phyloP scores from a whole-genome alignment of 37 sponge, comb jelly and placozoan genomes.

The Mnemiopsis leidyi region DNA sequence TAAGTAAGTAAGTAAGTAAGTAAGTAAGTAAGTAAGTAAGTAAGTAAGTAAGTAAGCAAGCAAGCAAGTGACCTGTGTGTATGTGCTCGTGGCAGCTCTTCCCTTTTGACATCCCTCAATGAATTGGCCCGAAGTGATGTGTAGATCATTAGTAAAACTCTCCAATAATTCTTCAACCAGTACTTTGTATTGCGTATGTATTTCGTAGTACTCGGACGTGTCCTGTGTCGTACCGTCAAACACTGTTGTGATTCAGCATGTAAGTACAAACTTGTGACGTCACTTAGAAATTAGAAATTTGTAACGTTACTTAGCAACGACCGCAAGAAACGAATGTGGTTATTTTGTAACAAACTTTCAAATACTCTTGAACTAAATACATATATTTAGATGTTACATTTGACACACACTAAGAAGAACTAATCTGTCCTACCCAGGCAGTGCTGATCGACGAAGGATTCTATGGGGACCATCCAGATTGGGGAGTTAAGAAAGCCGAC shows the following conservation, averaged over 20 bases:
- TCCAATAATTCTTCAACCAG: conserved; percentile 38
- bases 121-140: conserved; percentile 43
- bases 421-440: conserved; percentile 45
- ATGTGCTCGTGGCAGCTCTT: background rate
- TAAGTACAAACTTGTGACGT: too few species aligned
- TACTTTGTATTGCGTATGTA: background rate
- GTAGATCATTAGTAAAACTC: conserved; percentile 44
- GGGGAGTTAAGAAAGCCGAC: conserved; percentile 60
- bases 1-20: too few species aligned
- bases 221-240: conserved; percentile 30
- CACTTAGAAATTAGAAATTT: too few species aligned
- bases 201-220: background rate
- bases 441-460: conserved; percentile 53
- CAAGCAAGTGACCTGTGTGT: conserved; percentile 2
- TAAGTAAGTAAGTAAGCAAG: background rate
- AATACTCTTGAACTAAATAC: too few species aligned
- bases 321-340: too few species aligned
- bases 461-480: conserved; percentile 62
- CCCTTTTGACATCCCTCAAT: conserved; percentile 57
- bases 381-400: too few species aligned
- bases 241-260: conserved; percentile 16
- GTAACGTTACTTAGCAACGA: too few species aligned
- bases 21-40: too few species aligned
- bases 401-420: too few species aligned
- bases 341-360: too few species aligned